Base-by-base conservation (phyloP, 1,140 invertebrate genomes). In the Mamestra configurata region DNA sequence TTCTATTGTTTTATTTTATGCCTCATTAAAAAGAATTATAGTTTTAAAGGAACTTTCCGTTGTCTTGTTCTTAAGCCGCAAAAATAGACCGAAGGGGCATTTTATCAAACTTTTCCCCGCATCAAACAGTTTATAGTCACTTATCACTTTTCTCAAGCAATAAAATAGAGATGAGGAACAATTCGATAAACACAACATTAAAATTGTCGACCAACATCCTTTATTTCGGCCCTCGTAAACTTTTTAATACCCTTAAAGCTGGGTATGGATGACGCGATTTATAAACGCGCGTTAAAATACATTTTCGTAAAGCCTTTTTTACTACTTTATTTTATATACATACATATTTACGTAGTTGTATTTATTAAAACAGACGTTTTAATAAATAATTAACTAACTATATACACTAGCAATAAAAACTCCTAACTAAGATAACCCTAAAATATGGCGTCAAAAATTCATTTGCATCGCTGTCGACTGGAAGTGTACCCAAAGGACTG, bases 81-180 rank as follows among this genome's bases (percentile, higher is more conserved):
- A 70, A 70, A 70, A 70, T 70, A 70, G 64, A 46, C 18, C 10
- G 49, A 7, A 55, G 24, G n/a, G 10, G 18, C 1, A 31, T 20
- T 15, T 55, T 73, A 73, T 40, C 43, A 81, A 78, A 79, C 61
- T 75, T 84, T 84, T 85, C 82, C 79, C 75, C 68, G 57, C 79
- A 82, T 85, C 66, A 85, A 80, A 78, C 22, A 4, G 46, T 84
- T 87, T 82, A 84, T 81, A 51, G 57, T 71, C 70, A 82, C 79
- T 83, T 83, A 88, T 88, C 82, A 78, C 81, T 87, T 84, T 84
- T 71, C 72, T 79, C 66, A 79, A 81, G 79, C 68, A 51, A 76
- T 89, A 87, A 89, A 89, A 83, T 73, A 84, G 83, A 84, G 82
- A 87, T 89, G 88, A 81, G 84, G 80, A 86, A 79, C 83, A 35